A percentile compares a stretch with the other conserved stretches of the same genome.
Conservation (phyloP, 2,797 vertebrate species). For the Argya squamiceps region DNA sequence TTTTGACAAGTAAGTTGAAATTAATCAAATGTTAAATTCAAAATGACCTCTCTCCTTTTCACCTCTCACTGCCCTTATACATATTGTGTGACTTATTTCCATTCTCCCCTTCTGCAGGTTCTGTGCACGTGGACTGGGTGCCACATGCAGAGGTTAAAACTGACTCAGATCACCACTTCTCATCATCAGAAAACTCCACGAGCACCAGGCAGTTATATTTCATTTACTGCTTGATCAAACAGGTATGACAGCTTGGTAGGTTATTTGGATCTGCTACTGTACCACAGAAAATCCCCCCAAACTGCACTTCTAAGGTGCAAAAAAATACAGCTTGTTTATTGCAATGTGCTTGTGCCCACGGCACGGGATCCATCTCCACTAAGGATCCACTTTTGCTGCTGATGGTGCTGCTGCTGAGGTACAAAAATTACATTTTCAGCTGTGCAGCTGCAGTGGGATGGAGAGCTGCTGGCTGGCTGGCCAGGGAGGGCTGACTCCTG, state of each 20-base stretch:
- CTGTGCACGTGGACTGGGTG: background rate
- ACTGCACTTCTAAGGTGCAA: background rate
- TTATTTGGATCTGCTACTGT: background rate
- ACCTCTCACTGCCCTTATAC: background rate
- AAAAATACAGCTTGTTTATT: background rate
- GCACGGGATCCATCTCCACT: background rate
- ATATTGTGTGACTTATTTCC: background rate
- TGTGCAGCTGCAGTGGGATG: background rate
- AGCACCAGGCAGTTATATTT: background rate
- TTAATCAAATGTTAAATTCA: background rate
- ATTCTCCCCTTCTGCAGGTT: background rate
- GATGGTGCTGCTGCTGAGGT: background rate
- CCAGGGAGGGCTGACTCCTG: background rate
- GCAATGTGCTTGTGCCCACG: background rate
- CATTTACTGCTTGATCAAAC: slow-evolving; percentile 19
- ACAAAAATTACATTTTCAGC: background rate
- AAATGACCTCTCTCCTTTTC: background rate
- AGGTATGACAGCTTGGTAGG: background rate
- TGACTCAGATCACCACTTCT: background rate
- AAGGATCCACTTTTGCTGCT: background rate
- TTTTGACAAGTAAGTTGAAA: background rate
- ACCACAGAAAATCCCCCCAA: background rate
- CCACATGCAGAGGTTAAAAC: background rate
- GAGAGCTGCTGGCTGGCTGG: background rate
- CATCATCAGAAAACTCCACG: background rate